Evolutionary conservation across 2,888 invertebrate genomes (phyloP).

Genomic region (Capitulum mitella): DNA sequence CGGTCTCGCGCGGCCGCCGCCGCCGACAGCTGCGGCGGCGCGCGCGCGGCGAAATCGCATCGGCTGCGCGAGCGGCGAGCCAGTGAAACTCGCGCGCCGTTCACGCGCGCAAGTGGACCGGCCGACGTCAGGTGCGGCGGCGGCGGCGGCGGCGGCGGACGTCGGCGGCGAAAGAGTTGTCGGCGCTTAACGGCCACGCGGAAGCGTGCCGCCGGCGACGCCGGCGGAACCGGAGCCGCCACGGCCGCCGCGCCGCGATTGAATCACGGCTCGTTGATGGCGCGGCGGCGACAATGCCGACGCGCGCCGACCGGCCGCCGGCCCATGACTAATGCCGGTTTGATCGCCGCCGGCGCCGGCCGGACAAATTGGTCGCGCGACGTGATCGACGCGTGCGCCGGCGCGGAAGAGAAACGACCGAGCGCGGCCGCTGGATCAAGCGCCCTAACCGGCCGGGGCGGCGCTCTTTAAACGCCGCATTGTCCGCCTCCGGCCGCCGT

Average conservation of each 20-base stretch:
- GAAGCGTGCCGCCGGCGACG: neutral
- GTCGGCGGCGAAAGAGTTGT: neutral
- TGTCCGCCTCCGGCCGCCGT: neutral
- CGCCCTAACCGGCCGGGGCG: neutral
- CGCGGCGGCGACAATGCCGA: neutral
- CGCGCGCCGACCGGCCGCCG: neutral
- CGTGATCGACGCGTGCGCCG: neutral
- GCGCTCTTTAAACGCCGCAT: neutral
- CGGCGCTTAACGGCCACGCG: neutral
- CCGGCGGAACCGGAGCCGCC: neutral
- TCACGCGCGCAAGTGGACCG: neutral
- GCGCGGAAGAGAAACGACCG: neutral
- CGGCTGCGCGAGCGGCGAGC: conserved; percentile 17
- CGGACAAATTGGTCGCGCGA: neutral
- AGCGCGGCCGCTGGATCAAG: neutral
- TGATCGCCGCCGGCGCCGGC: no score
- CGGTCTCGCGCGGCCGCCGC: no score
- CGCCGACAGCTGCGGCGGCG: neutral
- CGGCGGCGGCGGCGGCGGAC: neutral
- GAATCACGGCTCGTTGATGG: neutral
- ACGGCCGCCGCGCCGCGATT: neutral
- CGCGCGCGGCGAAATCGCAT: neutral
- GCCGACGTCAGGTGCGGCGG: neutral
- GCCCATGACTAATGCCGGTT: neutral
- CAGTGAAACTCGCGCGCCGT: conserved; percentile 15